These are phyloP conservation scores for Pseudocheirus occidentalis DNA, from an alignment of 2,797 vertebrate genomes.

Conservation along the genomic window DNA sequence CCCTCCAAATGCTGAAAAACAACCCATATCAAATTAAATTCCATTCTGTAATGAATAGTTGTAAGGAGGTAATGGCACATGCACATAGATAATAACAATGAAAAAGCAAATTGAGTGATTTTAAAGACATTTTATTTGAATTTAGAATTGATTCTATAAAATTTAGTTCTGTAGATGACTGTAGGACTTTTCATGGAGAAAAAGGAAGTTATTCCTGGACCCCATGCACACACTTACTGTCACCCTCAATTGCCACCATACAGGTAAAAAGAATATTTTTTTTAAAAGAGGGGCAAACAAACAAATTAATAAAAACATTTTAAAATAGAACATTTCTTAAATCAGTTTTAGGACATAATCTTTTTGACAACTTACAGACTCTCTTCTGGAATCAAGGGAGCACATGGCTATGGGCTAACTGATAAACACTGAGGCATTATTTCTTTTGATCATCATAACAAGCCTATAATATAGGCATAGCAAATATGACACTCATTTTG, in stretches of 20 bases:
- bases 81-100: constrained; percentile 18
- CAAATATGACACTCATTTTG: background rate
- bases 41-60: constrained; percentile 22
- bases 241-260: background rate
- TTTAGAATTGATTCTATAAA: background rate
- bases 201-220: background rate
- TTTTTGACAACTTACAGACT: background rate
- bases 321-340: background rate
- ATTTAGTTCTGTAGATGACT: background rate
- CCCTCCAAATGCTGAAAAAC: background rate
- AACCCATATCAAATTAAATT: constrained; percentile 16
- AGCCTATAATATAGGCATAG: background rate
- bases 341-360: background rate
- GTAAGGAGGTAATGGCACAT: background rate
- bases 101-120: constrained; percentile 47
- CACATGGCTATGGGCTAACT: background rate
- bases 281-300: background rate
- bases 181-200: too few species aligned
- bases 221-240: background rate
- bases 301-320: background rate
- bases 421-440: background rate
- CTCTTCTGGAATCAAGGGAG: background rate
- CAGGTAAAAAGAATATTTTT: background rate
- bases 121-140: constrained; percentile 42
- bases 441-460: background rate